Evolutionary conservation across 2,797 vertebrate genomes (phyloP).

Genomic region (Platyrinchus mystaceus): DNA sequence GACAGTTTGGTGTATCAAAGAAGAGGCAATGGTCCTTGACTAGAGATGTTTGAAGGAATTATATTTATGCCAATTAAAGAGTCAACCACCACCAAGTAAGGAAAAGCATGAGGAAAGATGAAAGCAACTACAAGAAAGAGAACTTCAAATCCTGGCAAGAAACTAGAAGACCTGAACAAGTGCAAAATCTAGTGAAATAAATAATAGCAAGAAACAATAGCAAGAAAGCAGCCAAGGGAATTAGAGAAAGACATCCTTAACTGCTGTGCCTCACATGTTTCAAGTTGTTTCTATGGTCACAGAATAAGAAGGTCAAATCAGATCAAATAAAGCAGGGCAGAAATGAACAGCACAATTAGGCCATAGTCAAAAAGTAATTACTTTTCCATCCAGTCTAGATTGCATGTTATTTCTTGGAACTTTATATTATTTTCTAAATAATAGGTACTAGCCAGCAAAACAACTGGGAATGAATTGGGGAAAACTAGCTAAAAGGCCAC

Average conservation of each 20-base stretch:
- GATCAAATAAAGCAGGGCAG: conserved; percentile 53
- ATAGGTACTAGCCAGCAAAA: background rate
- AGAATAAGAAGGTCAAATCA: conserved; percentile 64
- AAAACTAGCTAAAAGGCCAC: background rate
- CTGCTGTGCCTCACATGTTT: conserved; percentile 24
- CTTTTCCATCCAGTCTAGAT: conserved; percentile 16
- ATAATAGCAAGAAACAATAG: background rate
- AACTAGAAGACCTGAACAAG: background rate
- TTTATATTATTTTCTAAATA: conserved; percentile 21
- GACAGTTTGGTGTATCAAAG: background rate
- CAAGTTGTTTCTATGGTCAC: conserved; percentile 62
- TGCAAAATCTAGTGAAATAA: background rate
- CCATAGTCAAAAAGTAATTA: conserved; percentile 47
- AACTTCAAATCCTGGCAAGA: background rate
- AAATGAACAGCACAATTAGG: conserved; percentile 63
- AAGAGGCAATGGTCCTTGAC: background rate
- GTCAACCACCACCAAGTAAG: background rate
- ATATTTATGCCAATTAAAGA: background rate
- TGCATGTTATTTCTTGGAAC: background rate
- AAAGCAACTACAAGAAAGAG: background rate
- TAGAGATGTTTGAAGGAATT: background rate
- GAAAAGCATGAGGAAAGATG: background rate
- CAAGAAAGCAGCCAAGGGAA: conserved; percentile 1
- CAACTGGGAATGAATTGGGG: background rate
- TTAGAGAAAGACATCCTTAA: conserved; percentile 21